phyloP scores from a whole-genome alignment of 2,888 invertebrate species.

The Drosophila neoperkinsi region DNA sequence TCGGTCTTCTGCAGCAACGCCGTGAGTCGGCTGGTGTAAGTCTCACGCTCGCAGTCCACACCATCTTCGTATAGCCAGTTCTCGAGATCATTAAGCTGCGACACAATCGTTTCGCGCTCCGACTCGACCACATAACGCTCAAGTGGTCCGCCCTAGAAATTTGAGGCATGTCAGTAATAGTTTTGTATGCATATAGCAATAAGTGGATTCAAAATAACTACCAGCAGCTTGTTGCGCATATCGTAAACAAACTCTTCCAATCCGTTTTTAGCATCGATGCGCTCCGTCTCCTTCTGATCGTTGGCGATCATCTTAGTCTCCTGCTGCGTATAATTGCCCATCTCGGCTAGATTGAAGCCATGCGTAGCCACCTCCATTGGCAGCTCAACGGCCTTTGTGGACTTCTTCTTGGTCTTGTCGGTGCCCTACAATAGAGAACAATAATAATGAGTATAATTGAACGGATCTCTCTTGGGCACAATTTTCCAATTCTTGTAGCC shows the following conservation, averaged over 20 bases:
- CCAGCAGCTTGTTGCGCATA: constrained; percentile 93
- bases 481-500: constrained; percentile 29
- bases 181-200: background rate
- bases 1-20: constrained; percentile 92
- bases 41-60: constrained; percentile 93
- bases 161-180: background rate
- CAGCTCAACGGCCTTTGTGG: constrained; percentile 93
- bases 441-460: constrained; percentile 6
- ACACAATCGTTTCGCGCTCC: constrained; percentile 88
- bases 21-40: constrained; percentile 88
- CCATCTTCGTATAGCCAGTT: constrained; percentile 99
- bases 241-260: constrained; percentile 99
- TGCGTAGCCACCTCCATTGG: constrained; percentile 92
- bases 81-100: constrained; percentile 93
- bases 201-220: constrained; percentile 36
- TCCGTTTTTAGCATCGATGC: constrained; percentile 97
- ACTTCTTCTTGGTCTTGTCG: constrained; percentile 90
- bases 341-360: constrained; percentile 89
- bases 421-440: constrained; percentile 76
- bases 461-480: background rate
- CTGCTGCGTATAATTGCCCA: constrained; percentile 91
- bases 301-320: constrained; percentile 94
- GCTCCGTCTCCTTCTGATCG: constrained; percentile 97
- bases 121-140: constrained; percentile 91
- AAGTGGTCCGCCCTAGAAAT: constrained; percentile 89